phyloP scores from a whole-genome alignment of 2,113 vertebrate genomes.

The Amblyornis subalaris region DNA sequence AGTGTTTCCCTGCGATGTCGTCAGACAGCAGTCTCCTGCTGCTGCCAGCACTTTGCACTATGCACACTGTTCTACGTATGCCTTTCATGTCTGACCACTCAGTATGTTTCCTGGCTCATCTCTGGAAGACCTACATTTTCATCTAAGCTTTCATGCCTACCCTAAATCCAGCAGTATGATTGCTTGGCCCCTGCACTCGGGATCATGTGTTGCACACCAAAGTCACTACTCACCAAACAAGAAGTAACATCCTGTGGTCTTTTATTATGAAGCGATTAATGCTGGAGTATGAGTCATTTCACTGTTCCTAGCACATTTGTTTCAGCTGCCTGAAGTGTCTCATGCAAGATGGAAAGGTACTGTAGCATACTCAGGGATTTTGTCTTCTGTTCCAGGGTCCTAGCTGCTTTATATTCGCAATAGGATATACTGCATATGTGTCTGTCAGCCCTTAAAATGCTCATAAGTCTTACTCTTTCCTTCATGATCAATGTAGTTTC shows the following conservation, averaged over 20 bases:
- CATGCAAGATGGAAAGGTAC: neutral
- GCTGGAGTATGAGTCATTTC: slow-evolving; percentile 14
- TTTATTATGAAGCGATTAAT: neutral
- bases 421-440: neutral
- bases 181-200: neutral
- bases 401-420: neutral
- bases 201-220: neutral
- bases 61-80: neutral
- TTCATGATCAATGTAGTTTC: neutral
- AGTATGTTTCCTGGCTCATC: neutral
- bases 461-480: neutral
- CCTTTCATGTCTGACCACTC: neutral
- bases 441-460: neutral
- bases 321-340: slow-evolving; percentile 2
- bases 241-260: slow-evolving; percentile 3
- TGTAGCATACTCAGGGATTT: neutral
- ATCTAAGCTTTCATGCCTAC: neutral
- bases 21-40: neutral
- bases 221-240: neutral
- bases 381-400: neutral
- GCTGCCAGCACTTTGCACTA: neutral
- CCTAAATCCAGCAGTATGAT: neutral
- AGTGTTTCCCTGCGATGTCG: neutral
- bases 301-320: neutral
- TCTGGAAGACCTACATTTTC: neutral